Evolutionary conservation across 2,113 vertebrate species (phyloP), one percentile per base, ranked within the genome.

Genomic region (Hymenochirus boettgeri): DNA sequence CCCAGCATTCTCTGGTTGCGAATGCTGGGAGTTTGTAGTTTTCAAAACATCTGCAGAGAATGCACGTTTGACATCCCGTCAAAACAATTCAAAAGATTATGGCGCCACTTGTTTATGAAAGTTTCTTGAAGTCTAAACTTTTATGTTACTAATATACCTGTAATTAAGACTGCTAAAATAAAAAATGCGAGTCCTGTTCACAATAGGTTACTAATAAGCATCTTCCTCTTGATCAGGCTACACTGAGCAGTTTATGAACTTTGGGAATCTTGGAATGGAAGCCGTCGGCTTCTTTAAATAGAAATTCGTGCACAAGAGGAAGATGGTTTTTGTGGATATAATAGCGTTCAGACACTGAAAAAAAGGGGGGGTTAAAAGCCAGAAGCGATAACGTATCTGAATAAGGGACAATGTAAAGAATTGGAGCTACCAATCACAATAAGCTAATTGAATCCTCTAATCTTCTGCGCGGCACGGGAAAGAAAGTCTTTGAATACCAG

Each of bases 311-410:
- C 29, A 62, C 24, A 55, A 42, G 19, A 2, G 24, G 21, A 64
- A 13, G n/a, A 18, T 55, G 18, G 45, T n/a, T n/a, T 45, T 27
- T 27, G 25, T 22, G 15, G 24, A 21, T 27, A 26, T 24, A 17
- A 18, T 22, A 23, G 46, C 8, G n/a, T 3, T 50, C 31, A 8
- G 11, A 23, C 10, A n/a, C 51, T 55, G 7, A 5, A 21, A 24
- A 42, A 54, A 55, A 55, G 27, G 23, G 50, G n/a, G n/a, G 21
- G 12, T 7, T 19, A 53, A 17, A 56, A 55, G 17, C 18, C 17
- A 50, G 6, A 54, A 65, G 19, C 56, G 31, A 57, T 27, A 21
- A 48, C n/a, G n/a, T 33, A 57, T 24, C 26, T 65, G 45, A 65
- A n/a, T n/a, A 35, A 65, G 27, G 17, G 19, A n/a, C 25, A 54